phyloP scores from a whole-genome alignment of 2,113 vertebrate genomes.

The Cygnus buccinator region DNA sequence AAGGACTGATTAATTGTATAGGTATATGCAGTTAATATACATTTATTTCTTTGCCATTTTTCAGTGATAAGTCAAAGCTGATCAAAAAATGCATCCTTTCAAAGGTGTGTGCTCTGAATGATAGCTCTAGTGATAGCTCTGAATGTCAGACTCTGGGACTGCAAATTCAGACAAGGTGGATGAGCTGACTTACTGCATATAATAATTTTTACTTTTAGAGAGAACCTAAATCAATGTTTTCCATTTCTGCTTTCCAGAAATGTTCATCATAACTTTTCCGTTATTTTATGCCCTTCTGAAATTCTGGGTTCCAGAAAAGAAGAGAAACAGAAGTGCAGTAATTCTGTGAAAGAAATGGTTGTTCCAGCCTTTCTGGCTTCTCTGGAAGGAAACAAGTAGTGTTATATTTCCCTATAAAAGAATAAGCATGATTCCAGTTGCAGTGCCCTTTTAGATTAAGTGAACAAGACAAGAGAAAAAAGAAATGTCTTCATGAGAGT shows the following conservation, averaged over 20 bases:
- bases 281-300: not conserved
- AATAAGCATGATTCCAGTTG: not conserved
- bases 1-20: not conserved
- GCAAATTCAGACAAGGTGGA: not conserved
- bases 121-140: not conserved
- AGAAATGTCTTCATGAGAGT: not conserved
- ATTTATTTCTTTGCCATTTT: not conserved
- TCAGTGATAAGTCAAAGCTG: not conserved
- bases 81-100: not conserved
- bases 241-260: not conserved
- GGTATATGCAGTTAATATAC: not conserved
- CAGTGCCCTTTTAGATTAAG: not conserved
- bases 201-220: not conserved
- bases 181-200: not conserved
- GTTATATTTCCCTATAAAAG: constrained; percentile 9
- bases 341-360: not conserved
- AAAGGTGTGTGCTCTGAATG: not conserved
- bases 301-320: not conserved
- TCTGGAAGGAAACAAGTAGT: not conserved
- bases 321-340: not conserved
- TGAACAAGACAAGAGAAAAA: not conserved
- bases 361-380: constrained; percentile 8
- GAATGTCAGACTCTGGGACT: not conserved
- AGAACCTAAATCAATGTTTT: not conserved
- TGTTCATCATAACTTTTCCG: not conserved